Evolutionary conservation across 2,888 invertebrate genomes (phyloP), one percentile per base, ranked within the genome.

Genomic region (Julus scanicus): DNA sequence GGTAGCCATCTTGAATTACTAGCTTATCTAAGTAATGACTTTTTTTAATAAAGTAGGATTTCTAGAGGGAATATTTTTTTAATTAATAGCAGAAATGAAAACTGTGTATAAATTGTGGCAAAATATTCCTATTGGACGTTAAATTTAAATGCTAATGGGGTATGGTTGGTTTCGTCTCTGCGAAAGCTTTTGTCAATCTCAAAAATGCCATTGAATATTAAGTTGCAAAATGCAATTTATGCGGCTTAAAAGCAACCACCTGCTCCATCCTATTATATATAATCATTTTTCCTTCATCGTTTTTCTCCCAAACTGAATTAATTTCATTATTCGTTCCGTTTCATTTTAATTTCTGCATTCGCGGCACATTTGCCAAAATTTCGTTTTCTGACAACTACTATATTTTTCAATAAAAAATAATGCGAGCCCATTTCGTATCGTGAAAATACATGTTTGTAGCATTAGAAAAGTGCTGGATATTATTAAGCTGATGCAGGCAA

Each of bases 171-270:
- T n/a, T 63, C 20, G 63, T 63, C 63, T 5, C 63, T n/a, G 20
- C 2, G 6, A 6, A 8, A 63, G n/a, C 6, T 20, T 63, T 63
- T n/a, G 63, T 2, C n/a, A 63, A 63, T 63, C 63, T 63, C 63
- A 63, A 63, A n/a, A n/a, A n/a, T 63, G 53, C 63, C 63, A 17
- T 63, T 63, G 63, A 63, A 63, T n/a, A 63, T 63, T 63, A 63
- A 63, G 63, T 20, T 63, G n/a, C 63, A 63, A 63, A 63, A 17
- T n/a, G 63, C 63, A 63, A 63, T 63, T 63, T 63, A 63, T 63
- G 63, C n/a, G n/a, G 63, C 63, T 63, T 63, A 63, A 63, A n/a
- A 63, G n/a, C 63, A 63, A 63, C 63, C 63, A 63, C 63, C 63
- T 63, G 63, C 63, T 63, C 63, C 63, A 63, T 17, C 63, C n/a